phyloP scores from a whole-genome alignment of 2,888 invertebrate species.

The Mesorhabditis sp. region DNA sequence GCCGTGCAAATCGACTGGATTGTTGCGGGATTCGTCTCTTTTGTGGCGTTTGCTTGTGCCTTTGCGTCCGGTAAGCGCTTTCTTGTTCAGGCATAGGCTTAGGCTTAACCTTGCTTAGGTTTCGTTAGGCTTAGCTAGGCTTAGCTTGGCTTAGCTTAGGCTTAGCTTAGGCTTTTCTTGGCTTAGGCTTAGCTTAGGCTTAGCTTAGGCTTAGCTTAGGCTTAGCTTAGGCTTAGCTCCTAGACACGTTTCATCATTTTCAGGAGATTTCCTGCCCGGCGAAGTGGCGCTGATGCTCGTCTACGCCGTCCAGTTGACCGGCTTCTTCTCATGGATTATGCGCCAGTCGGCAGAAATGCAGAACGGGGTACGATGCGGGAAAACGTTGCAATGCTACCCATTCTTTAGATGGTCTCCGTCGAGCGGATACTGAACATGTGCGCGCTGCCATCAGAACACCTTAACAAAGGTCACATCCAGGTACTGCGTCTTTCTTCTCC shows the following conservation, averaged over 20 bases:
- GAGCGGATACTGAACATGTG: constrained; percentile 80
- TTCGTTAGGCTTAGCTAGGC: no score
- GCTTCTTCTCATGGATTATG: constrained; percentile 87
- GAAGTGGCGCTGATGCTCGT: constrained; percentile 46
- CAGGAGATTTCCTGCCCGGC: constrained; percentile 31
- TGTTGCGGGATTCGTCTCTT: constrained; percentile 78
- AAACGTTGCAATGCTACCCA: background rate
- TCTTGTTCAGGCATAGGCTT: background rate
- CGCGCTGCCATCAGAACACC: constrained; percentile 71
- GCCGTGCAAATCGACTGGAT: constrained; percentile 87
- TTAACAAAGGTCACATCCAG: background rate
- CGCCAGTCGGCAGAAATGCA: constrained; percentile 77
- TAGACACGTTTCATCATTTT: background rate
- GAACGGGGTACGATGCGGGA: constrained; percentile 59
- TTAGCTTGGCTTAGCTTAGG: background rate
- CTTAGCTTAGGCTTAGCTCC: no score
- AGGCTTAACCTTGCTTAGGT: background rate
- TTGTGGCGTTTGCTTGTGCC: constrained; percentile 82
- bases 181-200: background rate
- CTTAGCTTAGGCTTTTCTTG: background rate
- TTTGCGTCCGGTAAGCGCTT: constrained; percentile 28
- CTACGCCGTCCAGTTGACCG: constrained; percentile 65
- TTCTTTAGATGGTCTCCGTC: constrained; percentile 65
- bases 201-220: background rate
- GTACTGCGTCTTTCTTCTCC: background rate